Evolutionary conservation across 2,797 vertebrate species (phyloP).

Genomic region (Rhynchonycteris naso): DNA sequence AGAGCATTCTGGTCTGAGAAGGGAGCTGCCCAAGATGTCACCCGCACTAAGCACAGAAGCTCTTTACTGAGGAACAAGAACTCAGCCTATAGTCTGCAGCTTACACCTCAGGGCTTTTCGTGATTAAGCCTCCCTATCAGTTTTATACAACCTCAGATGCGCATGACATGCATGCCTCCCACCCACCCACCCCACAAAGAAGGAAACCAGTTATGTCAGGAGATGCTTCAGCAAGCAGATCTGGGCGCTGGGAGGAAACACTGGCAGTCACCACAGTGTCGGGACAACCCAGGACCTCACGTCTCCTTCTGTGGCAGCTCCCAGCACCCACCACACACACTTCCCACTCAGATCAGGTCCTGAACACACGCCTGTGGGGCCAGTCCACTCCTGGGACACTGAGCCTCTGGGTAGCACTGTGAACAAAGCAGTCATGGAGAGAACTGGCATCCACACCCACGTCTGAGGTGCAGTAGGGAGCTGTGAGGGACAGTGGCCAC

Average conservation of each 20-base stretch:
- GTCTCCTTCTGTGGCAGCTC: too few relatives aligned
- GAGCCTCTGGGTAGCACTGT: background rate
- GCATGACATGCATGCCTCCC: background rate
- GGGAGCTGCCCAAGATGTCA: background rate
- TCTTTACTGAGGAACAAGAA: too few relatives aligned
- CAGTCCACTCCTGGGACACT: background rate
- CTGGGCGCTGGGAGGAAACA: too few relatives aligned
- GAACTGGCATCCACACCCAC: background rate
- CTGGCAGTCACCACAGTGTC: background rate
- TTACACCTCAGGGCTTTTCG: background rate
- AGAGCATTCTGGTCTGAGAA: too few relatives aligned
- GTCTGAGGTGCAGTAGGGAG: fast-evolving
- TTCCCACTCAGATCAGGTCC: too few relatives aligned
- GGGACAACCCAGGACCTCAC: too few relatives aligned
- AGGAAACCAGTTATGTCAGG: background rate
- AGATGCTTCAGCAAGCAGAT: background rate
- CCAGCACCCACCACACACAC: too few relatives aligned
- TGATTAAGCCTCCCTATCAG: background rate
- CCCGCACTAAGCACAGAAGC: background rate
- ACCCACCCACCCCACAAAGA: background rate
- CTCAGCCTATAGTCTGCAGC: too few relatives aligned
- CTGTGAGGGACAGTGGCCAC: background rate
- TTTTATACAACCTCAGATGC: background rate
- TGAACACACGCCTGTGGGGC: too few relatives aligned
- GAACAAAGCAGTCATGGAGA: background rate